phyloP scores from a whole-genome alignment of 1,140 invertebrate species.

The Apis mellifera region DNA sequence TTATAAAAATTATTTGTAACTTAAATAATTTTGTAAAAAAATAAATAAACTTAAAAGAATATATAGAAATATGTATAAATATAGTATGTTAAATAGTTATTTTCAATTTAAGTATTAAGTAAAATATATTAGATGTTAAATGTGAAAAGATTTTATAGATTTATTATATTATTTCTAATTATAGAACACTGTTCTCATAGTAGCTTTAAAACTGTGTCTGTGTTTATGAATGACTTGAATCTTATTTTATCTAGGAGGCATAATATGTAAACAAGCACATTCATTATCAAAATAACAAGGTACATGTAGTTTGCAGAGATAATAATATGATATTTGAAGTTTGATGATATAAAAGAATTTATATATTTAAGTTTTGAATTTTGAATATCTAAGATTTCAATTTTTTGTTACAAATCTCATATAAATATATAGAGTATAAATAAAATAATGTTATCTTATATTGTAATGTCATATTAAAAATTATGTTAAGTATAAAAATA shows the following conservation, averaged over 20 bases:
- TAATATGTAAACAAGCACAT: conserved; percentile 17
- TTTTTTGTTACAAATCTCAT: neutral
- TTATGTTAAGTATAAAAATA: neutral
- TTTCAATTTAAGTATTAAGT: neutral
- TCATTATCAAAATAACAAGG: conserved; percentile 27
- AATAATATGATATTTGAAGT: conserved; percentile 4
- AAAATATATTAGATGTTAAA: neutral
- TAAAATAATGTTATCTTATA: conserved; percentile 1
- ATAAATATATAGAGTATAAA: conserved; percentile 2
- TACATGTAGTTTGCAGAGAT: conserved; percentile 27
- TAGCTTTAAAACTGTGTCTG: conserved; percentile 1
- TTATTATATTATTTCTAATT: conserved; percentile 17
- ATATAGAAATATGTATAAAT: neutral
- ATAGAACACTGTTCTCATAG: conserved; percentile 26
- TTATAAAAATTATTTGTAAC: neutral
- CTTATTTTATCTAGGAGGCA: conserved; percentile 31
- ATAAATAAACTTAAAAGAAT: neutral
- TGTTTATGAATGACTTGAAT: conserved; percentile 16
- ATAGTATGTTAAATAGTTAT: neutral
- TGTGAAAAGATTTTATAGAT: neutral
- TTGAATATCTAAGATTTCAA: neutral
- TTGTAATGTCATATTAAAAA: neutral
- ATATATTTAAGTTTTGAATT: conserved; percentile 21
- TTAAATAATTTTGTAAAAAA: neutral
- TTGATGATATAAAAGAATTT: neutral